Evolutionary conservation across 2,888 invertebrate genomes (phyloP).

Genomic region (Sialis lutaria): DNA sequence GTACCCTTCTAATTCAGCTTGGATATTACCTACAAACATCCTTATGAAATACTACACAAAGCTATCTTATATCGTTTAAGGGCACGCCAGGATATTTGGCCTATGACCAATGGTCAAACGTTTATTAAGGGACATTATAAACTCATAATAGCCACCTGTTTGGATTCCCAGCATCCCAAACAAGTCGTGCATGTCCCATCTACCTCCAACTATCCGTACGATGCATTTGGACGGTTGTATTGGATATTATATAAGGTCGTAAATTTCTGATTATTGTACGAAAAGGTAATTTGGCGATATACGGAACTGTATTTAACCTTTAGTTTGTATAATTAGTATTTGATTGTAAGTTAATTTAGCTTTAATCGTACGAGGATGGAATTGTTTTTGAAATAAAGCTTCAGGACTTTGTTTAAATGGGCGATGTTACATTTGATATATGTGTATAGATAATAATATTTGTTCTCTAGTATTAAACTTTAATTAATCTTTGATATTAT

Average conservation of each 20-base stretch:
- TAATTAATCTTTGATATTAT: too few species aligned
- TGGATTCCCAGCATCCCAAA: not conserved
- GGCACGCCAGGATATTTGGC: not conserved
- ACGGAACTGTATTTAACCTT: conserved; percentile 3
- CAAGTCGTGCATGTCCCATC: not conserved
- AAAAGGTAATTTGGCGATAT: not conserved
- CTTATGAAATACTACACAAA: not conserved
- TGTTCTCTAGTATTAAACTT: too few species aligned
- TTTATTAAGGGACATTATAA: conserved; percentile 6
- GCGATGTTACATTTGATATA: too few species aligned
- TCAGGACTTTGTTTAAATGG: too few species aligned
- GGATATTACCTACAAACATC: not conserved
- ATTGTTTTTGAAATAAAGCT: too few species aligned
- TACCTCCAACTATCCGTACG: not conserved
- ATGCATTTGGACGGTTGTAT: not conserved
- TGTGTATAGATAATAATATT: too few species aligned
- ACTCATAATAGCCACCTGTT: conserved; percentile 7
- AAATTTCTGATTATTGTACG: not conserved
- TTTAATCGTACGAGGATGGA: conserved; percentile 3
- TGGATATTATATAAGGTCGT: not conserved
- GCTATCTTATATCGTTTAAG: conserved; percentile 4
- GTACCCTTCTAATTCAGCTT: conserved; percentile 1
- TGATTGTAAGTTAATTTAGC: conserved; percentile 6
- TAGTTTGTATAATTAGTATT: conserved; percentile 5
- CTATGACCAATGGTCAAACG: conserved; percentile 7